Base-by-base conservation (phyloP, 2,888 invertebrate species). In the Eupithecia abbreviata region DNA sequence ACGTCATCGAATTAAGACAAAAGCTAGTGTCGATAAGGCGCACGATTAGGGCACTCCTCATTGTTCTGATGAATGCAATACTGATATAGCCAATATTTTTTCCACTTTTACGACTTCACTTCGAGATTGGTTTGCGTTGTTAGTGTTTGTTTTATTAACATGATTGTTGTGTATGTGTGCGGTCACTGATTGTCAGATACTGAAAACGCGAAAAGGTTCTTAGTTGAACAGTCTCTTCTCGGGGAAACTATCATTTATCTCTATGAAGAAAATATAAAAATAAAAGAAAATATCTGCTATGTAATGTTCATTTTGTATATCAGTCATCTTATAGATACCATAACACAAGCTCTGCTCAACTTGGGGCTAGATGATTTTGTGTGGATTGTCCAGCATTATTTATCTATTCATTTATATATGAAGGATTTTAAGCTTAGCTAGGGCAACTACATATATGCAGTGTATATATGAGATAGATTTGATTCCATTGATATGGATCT, bases 1-100 rank as follows among this genome's bases (percentile, higher is more conserved):
- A 82, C 85, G 87, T 87, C 90, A 91, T 93, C 90, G 92, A 92
- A 94, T 93, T 93, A 93, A 94, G 92, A 94, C 93, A 92, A 93
- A 93, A 91, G 93, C 91, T 86, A 88, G 88, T 85, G 87, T 86
- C 88, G 93, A 93, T 93, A 91, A 91, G 91, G 86, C 84, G 81
- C 80, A 83, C 91, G 92, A 90, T 91, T 90, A 90, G 91, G 90
- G 87, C 89, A 89, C 91, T 86, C 88, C 91, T 90, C 89, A 87
- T 89, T 90, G 91, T 91, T 90, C 90, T 90, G 91, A 90, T 86
- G 90, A 90, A 86, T 90, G 91, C 89, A 90, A 84, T 89, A 87
- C 87, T 88, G 89, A 90, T 89, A 89, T 87, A 88, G 89, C 89
- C 87, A 89, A 91, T 91, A 91, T 90, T 92, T 92, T 90, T 90